Conservation (phyloP, 2,888 invertebrate genomes). For the Lepidonotus clava region DNA sequence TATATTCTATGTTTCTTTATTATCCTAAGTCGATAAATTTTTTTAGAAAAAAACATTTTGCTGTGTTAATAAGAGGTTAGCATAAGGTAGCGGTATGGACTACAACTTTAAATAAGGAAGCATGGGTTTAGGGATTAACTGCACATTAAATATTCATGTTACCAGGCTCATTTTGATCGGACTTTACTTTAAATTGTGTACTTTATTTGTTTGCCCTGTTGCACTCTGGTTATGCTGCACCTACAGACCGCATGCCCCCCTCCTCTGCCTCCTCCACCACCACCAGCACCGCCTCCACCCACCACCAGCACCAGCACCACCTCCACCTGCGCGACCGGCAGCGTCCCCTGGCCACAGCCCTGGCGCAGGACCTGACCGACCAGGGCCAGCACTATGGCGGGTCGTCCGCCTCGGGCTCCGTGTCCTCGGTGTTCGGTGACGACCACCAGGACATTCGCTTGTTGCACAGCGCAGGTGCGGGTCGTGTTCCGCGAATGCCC, state of each 20-base stretch:
- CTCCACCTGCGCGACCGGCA: slow-evolving; percentile 17
- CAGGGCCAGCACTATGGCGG: neutral
- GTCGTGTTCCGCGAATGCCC: neutral
- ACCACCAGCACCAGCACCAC: slow-evolving; percentile 17
- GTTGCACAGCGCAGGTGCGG: slow-evolving; percentile 5
- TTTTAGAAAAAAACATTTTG: too few relatives aligned
- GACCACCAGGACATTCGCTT: slow-evolving; percentile 3
- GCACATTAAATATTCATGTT: too few relatives aligned
- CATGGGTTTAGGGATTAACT: too few relatives aligned
- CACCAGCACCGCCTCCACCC: slow-evolving; percentile 3
- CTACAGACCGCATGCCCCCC: slow-evolving; percentile 33
- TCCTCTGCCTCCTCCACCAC: slow-evolving; percentile 44
- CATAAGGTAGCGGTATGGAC: too few relatives aligned
- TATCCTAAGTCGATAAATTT: too few relatives aligned
- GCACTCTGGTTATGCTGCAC: slow-evolving; percentile 26
- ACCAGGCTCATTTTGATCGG: too few relatives aligned
- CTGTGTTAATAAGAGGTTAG: too few relatives aligned
- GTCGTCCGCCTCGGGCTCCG: neutral
- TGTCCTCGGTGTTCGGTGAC: neutral
- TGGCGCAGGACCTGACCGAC: neutral
- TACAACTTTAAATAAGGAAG: too few relatives aligned
- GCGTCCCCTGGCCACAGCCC: slow-evolving; percentile 5
- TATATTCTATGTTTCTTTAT: too few relatives aligned
- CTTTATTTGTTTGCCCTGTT: neutral
- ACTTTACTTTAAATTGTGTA: neutral